Conservation (phyloP, 2,797 vertebrate species). For the Melanitta fusca region DNA sequence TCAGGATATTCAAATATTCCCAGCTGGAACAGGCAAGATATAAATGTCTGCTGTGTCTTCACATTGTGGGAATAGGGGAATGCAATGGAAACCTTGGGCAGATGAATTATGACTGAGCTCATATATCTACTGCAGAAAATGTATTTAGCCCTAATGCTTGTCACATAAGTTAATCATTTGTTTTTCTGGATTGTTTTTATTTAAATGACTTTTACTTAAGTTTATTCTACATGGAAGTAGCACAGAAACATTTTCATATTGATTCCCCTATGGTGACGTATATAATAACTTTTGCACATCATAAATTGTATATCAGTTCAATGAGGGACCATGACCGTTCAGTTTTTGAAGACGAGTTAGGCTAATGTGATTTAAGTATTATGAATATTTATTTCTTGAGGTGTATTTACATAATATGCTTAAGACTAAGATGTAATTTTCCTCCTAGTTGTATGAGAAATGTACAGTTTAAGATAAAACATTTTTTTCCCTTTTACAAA, state of each 20-base stretch:
- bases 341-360: neutral
- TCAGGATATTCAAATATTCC: accelerated
- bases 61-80: neutral
- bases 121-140: neutral
- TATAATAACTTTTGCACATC: neutral
- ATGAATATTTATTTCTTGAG: neutral
- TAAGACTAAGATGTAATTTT: neutral
- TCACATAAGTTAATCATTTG: neutral
- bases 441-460: neutral
- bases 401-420: neutral
- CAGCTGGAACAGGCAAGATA: neutral
- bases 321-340: neutral
- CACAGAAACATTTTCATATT: neutral
- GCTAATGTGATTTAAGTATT: neutral
- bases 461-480: neutral
- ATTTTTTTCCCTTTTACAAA: neutral
- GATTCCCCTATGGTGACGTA: neutral
- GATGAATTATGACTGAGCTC: neutral
- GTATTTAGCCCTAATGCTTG: neutral
- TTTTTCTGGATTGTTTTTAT: neutral
- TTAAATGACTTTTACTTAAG: neutral
- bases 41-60: neutral
- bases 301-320: neutral
- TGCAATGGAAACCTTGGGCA: neutral
- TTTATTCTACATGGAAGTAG: neutral